phyloP scores from a whole-genome alignment of 53 echinoderm and acorn worm species.

The Echinometra lucunter region DNA sequence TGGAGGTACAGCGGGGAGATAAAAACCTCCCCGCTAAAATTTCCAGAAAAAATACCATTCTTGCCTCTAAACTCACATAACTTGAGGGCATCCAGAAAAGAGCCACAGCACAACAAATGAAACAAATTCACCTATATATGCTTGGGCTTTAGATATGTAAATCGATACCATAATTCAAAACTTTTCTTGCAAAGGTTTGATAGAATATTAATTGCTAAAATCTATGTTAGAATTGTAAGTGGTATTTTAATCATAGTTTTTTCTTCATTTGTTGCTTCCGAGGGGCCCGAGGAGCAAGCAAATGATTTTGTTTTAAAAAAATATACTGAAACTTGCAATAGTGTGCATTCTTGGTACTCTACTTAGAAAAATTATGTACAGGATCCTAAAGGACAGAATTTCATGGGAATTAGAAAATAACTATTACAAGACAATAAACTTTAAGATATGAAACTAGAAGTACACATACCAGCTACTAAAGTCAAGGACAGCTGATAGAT shows the following conservation, averaged over 20 bases:
- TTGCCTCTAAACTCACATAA: neutral
- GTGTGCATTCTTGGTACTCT: neutral
- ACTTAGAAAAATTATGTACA: neutral
- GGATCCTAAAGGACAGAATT: neutral
- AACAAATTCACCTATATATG: no score
- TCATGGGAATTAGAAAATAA: neutral
- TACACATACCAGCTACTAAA: neutral
- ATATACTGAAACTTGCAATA: neutral
- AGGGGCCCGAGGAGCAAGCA: neutral
- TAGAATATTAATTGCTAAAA: no score
- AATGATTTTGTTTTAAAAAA: neutral
- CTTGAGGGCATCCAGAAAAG: no score
- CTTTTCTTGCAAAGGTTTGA: neutral
- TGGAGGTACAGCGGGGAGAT: neutral
- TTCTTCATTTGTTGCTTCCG: neutral
- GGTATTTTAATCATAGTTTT: neutral
- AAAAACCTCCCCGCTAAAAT: neutral
- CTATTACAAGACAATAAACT: neutral
- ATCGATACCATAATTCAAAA: neutral
- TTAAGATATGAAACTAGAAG: constrained; percentile 18
- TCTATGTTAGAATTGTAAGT: neutral
- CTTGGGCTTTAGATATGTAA: no score
- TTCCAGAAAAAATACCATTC: neutral
- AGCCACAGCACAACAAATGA: no score
- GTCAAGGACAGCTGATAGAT: neutral